phyloP scores from a whole-genome alignment of 2,888 invertebrate species.

The Cantharis nigra region DNA sequence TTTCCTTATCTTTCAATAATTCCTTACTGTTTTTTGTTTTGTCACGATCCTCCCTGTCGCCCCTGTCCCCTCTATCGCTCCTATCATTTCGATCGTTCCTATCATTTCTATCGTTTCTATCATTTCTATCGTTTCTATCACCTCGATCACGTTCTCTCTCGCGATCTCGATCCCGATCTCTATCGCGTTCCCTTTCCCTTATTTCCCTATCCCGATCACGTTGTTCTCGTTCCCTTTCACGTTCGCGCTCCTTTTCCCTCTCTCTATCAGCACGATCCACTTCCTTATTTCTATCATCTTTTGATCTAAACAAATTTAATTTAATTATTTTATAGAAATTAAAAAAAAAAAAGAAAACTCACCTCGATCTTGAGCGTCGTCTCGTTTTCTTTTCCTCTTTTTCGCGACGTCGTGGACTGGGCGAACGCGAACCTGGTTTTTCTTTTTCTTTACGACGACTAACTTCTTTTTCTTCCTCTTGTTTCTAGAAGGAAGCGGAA shows the following conservation, averaged over 20 bases:
- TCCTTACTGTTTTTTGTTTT: constrained; percentile 62
- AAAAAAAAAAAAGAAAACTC: neutral
- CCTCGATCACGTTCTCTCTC: constrained; percentile 55
- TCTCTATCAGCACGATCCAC: constrained; percentile 49
- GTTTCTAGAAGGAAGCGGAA: constrained; percentile 66
- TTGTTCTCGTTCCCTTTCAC: constrained; percentile 52
- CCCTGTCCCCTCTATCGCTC: constrained; percentile 59
- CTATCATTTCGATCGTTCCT: constrained; percentile 59
- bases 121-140: constrained; percentile 57
- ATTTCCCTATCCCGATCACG: constrained; percentile 42
- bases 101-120: constrained; percentile 59
- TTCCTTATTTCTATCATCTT: constrained; percentile 44
- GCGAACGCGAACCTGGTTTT: constrained; percentile 51
- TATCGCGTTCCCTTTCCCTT: constrained; percentile 55
- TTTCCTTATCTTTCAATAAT: constrained; percentile 75
- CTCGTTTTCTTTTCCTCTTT: constrained; percentile 49
- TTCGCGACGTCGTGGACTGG: constrained; percentile 49
- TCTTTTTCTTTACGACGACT: constrained; percentile 73
- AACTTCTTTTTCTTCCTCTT: constrained; percentile 74
- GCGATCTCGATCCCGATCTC: constrained; percentile 56
- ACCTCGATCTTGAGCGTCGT: constrained; percentile 53
- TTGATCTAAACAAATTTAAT: constrained; percentile 47
- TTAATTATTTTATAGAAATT: neutral
- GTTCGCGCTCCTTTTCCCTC: constrained; percentile 53
- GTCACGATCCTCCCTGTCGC: constrained; percentile 60